Evolutionary conservation across 2,113 vertebrate genomes (phyloP), one percentile per base, ranked within the genome.

Genomic region (Micronycteris hirsuta): DNA sequence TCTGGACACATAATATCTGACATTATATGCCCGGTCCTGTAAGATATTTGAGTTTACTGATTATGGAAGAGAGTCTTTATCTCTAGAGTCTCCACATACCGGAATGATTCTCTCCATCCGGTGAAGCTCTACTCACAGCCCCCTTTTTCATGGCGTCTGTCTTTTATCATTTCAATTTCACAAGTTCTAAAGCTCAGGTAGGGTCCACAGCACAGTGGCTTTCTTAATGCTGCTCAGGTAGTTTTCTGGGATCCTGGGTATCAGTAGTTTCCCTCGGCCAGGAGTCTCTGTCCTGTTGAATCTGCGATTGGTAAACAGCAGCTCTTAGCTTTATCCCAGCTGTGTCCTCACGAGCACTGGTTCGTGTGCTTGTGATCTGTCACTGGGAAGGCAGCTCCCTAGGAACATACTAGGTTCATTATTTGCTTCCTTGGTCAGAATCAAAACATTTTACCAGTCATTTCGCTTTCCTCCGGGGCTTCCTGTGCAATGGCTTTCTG

Each of bases 371-470:
- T 54, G 43, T 24, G 54, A 71, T 68, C 20, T 56, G 7, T 56
- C n/a, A 26, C n/a, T 73, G 71, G n/a, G 4, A 67, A 17, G 49
- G 24, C 61, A 26, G 36, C 33, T 92, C 15, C n/a, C 45, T 83
- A 52, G 52, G 5, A 54, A 28, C 16, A 5, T 15, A 70, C 4
- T 49, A 47, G 63, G 52, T 56, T 82, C 73, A 63, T 93, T 89
- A n/a, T 86, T 89, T 90, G 43, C 38, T 93, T 93, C 68, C 5
- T 43, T 93, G n/a, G 4, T 71, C 58, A 95, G 70, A 93, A 91
- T 94, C 17, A 54, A 71, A 54, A 56, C 65, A 87, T 52, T 20
- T 36, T 56, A 61, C 7, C n/a, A 33, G 9, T 58, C 56, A 63
- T 84, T 52, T 70, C 80, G 73, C 3, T 47, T 92, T 82, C 20